A percentile compares a stretch with the other conserved stretches of the same genome.
These are phyloP conservation scores for Steinernema hermaphroditum DNA, from an alignment of 2,888 invertebrate species.

Conservation along the genomic window DNA sequence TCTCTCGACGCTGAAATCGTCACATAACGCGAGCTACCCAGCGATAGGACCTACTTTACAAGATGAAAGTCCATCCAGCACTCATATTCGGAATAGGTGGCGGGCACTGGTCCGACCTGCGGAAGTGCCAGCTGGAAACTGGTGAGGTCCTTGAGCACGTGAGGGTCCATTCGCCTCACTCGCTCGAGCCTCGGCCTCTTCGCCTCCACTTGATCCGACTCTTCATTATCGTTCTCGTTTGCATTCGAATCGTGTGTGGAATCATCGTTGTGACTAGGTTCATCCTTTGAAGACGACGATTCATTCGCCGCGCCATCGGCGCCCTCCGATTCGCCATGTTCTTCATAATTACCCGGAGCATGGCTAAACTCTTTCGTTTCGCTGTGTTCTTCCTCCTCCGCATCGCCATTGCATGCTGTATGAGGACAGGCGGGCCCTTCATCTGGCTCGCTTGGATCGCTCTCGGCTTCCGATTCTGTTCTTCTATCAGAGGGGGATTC, in stretches of 20 bases:
- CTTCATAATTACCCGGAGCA: too few species aligned
- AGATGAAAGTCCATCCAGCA: conserved; percentile 13
- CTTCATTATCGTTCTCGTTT: background rate
- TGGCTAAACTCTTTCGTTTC: too few species aligned
- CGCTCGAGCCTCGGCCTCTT: background rate
- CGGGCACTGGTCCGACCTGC: background rate
- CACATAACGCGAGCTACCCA: too few species aligned
- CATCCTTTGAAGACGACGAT: background rate
- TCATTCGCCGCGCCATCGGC: too few species aligned
- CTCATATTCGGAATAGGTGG: background rate
- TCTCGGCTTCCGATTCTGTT: too few species aligned
- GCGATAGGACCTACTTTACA: background rate
- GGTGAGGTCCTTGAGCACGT: background rate
- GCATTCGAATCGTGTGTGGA: too few species aligned
- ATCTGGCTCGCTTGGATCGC: too few species aligned
- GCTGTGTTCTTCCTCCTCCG: too few species aligned
- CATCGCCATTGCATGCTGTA: too few species aligned
- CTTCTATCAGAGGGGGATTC: too few species aligned
- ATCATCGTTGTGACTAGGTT: background rate
- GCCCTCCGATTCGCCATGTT: too few species aligned
- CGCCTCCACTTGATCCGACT: background rate
- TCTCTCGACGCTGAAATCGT: background rate
- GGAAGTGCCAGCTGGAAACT: conserved; percentile 20
- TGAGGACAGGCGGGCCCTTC: too few species aligned
- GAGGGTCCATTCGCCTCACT: background rate